phyloP scores from a whole-genome alignment of 2,888 invertebrate species.

The Volucella inflata region DNA sequence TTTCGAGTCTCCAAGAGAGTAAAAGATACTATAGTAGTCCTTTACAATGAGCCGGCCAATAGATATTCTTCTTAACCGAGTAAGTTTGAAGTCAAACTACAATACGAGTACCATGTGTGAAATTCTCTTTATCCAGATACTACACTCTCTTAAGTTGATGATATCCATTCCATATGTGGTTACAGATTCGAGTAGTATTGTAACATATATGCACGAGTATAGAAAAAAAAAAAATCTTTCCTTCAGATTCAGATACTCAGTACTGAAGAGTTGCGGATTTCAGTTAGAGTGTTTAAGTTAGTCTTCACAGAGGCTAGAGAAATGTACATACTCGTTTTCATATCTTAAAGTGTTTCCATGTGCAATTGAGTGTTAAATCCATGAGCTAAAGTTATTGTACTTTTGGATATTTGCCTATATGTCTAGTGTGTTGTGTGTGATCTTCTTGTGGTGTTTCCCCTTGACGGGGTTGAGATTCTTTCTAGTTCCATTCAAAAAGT shows the following conservation, averaged over 20 bases:
- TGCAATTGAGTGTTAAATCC: conserved; percentile 13
- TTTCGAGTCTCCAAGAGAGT: conserved; percentile 11
- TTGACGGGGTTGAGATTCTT: conserved; percentile 22
- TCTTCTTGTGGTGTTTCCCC: conserved; percentile 32
- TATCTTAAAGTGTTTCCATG: conserved; percentile 21
- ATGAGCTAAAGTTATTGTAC: not conserved
- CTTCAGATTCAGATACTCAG: conserved; percentile 18
- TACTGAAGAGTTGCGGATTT: conserved; percentile 34
- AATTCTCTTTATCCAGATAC: conserved; percentile 40
- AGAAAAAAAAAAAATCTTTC: conserved; percentile 5
- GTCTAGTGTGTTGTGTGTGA: not conserved
- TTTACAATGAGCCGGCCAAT: conserved; percentile 81
- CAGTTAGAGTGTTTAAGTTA: conserved; percentile 38
- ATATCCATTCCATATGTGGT: conserved; percentile 15
- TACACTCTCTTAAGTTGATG: conserved; percentile 32
- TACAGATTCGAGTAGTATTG: conserved; percentile 9
- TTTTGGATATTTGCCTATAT: not conserved
- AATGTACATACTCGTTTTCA: not conserved
- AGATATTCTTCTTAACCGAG: conserved; percentile 82
- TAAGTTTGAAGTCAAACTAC: conserved; percentile 78
- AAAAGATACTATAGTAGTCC: conserved; percentile 27
- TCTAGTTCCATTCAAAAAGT: not conserved
- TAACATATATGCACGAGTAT: no score
- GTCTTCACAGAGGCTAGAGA: not conserved
- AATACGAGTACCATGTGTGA: not conserved